phyloP scores from a whole-genome alignment of 1,140 invertebrate genomes.

The Drosophila chauvacae region DNA sequence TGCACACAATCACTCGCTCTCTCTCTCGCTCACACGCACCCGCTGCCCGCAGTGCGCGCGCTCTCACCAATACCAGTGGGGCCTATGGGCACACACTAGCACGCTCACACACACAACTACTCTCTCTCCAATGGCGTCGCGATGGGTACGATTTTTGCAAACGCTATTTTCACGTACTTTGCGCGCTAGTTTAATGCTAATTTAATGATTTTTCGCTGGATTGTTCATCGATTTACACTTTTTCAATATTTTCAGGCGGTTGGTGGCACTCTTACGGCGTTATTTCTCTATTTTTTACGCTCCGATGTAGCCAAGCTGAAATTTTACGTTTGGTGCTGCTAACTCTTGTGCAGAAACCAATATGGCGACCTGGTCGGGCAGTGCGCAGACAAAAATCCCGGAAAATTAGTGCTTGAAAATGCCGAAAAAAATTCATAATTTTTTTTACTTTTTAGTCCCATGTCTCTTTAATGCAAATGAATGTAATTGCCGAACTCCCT shows the following conservation, averaged over 20 bases:
- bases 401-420: constrained; percentile 1
- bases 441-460: no score
- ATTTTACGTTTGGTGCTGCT: constrained; percentile 47
- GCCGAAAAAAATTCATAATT: not conserved
- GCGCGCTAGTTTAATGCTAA: constrained; percentile 35
- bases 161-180: constrained; percentile 57
- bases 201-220: constrained; percentile 51
- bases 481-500: no score
- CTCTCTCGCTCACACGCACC: constrained; percentile 19
- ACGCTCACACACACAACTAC: constrained; percentile 29
- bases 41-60: constrained; percentile 12
- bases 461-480: no score
- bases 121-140: constrained; percentile 56
- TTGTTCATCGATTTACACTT: constrained; percentile 72
- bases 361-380: constrained; percentile 26
- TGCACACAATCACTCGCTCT: constrained; percentile 34
- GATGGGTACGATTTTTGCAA: constrained; percentile 41
- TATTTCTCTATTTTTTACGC: constrained; percentile 66
- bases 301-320: constrained; percentile 46
- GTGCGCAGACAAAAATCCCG: constrained; percentile 17
- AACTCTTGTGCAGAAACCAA: constrained; percentile 46
- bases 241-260: constrained; percentile 57
- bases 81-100: constrained; percentile 24
- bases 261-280: constrained; percentile 60
- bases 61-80: constrained; percentile 22